Percentiles rank a stretch among this genome's conserved stretches.
Evolutionary conservation across 1,140 invertebrate genomes (phyloP).

Genomic region (Pararge aegeria): DNA sequence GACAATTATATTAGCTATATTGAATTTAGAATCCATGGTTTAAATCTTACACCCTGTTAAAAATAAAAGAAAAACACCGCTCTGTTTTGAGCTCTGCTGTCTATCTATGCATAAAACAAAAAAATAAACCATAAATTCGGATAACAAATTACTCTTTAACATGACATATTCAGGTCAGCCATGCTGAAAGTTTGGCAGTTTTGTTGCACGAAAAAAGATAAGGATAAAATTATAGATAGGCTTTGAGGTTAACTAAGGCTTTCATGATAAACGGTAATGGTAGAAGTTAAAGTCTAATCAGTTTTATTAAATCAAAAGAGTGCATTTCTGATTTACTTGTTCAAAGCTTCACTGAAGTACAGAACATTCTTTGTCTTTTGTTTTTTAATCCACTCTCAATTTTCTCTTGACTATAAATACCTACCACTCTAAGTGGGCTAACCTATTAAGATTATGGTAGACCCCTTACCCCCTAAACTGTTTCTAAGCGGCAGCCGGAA

Average conservation of each 20-base stretch:
- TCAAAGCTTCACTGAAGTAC: no score
- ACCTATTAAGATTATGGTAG: no score
- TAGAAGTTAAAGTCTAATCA: background rate
- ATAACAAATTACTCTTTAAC: constrained; percentile 1
- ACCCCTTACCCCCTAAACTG: no score
- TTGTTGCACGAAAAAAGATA: constrained; percentile 10
- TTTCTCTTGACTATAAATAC: no score
- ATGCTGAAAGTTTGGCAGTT: constrained; percentile 10
- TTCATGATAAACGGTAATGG: constrained; percentile 6
- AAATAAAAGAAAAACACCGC: no score
- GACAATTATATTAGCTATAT: no score
- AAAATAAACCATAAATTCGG: background rate
- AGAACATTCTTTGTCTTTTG: no score
- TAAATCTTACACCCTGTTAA: no score
- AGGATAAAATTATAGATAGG: constrained; percentile 6
- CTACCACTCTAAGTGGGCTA: no score
- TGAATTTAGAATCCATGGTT: no score
- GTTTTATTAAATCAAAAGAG: background rate
- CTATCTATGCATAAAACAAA: background rate
- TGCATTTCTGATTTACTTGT: background rate
- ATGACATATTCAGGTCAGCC: constrained; percentile 1
- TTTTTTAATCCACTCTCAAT: no score
- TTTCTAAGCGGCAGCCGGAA: no score
- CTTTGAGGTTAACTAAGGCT: background rate
- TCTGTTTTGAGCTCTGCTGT: background rate